Conservation (phyloP, 1,140 invertebrate species). For the Orchesella cincta region DNA sequence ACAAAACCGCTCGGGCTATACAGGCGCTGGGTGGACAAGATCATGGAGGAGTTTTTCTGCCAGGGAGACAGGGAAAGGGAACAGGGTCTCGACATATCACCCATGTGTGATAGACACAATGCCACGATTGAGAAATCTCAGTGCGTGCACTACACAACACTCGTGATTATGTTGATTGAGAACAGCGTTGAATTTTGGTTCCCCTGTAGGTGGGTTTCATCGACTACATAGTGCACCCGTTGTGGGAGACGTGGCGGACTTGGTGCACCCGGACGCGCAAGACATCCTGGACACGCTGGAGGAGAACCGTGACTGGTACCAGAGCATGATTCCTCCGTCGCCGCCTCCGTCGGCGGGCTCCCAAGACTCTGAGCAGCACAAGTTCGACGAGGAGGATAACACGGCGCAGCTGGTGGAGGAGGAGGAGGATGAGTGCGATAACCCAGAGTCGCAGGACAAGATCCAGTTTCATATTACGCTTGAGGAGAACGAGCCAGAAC, state of each 20-base stretch:
- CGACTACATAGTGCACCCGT: constrained; percentile 97
- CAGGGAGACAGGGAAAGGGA: constrained; percentile 93
- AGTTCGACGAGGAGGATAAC: constrained; percentile 35
- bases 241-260: constrained; percentile 99
- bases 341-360: constrained; percentile 4
- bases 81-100: constrained; percentile 83
- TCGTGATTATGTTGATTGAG: no score
- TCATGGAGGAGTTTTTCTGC: constrained; percentile 98
- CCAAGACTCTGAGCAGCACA: constrained; percentile 12
- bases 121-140: constrained; percentile 97
- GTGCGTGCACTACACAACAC: constrained; percentile 59
- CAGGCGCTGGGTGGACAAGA: constrained; percentile 83
- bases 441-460: constrained; percentile 34
- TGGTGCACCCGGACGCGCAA: constrained; percentile 95
- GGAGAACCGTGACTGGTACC: constrained; percentile 97
- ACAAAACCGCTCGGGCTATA: constrained; percentile 96
- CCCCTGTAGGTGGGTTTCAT: constrained; percentile 89
- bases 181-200: background rate
- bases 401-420: constrained; percentile 31
- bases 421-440: constrained; percentile 48
- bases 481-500: constrained; percentile 66
- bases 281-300: constrained; percentile 96
- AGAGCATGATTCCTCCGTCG: constrained; percentile 66
- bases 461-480: constrained; percentile 71
- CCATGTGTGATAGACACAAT: constrained; percentile 95